Evolutionary conservation across 2,888 invertebrate species (phyloP), one percentile per base, ranked within the genome.

Genomic region (Megamerina dolium): DNA sequence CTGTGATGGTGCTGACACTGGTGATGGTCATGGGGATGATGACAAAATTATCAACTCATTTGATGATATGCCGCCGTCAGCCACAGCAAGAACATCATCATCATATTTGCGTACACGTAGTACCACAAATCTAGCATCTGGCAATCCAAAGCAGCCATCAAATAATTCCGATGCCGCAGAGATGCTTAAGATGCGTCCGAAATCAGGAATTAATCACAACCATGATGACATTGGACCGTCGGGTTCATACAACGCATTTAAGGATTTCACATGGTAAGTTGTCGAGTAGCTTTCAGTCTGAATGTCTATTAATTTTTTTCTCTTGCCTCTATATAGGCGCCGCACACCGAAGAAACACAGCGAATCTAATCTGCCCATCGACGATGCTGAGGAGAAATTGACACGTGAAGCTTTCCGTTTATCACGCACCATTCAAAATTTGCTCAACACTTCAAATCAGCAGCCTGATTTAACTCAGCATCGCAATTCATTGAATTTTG

Each of bases 391-490:
- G 2, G 80, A 81, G 48, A 82, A 81, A 63, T 64, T 83, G 18
- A 77, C 80, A 1, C 78, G 80, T 58, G 82, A 83, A 66, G 81
- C 82, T 2, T 82, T 79, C 55, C 73, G 82, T 42, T 70, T 83
- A 46, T 73, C 80, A 55, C 74, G 82, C 49, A 82, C 81, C 18
- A 79, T 81, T 38, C 78, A 81, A 54, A 82, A 82, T 23, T 66
- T 83, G 43, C 61, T 83, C 48, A 74, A 75, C 53, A 82, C 79
- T 46, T 74, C 75, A 49, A 79, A 78, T 50, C 76, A 77, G 51
- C 82, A 82, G 57, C 81, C 82, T 2, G 79, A 79, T 52, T 63
- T 81, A 29, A 72, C 74, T 13, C 59, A 57, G 51, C 55, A 56
- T 39, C 58, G 47, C 48, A 45, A 37, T 31, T 47, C 49, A 16